Conservation (phyloP, 2,797 vertebrate species). For the Xiphophorus birchmanni region DNA sequence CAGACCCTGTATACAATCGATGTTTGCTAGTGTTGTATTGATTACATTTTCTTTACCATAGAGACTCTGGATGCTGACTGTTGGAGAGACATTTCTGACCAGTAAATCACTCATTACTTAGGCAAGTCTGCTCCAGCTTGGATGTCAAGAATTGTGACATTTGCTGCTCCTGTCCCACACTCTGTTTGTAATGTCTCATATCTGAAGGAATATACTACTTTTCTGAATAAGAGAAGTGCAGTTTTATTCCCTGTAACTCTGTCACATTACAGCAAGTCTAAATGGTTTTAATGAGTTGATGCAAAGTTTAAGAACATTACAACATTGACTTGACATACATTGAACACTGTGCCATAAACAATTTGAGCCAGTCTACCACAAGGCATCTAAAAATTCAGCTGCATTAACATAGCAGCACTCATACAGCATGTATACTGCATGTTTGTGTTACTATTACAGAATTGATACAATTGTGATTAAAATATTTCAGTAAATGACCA, state of each 20-base stretch:
- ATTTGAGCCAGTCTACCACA: neutral
- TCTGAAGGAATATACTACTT: neutral
- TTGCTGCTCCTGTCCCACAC: neutral
- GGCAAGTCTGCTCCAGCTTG: neutral
- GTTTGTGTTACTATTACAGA: neutral
- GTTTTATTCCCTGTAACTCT: neutral
- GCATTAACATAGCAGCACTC: neutral
- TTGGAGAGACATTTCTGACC: neutral
- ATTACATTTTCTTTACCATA: neutral
- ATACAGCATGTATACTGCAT: neutral
- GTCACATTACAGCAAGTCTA: neutral
- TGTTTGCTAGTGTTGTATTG: neutral
- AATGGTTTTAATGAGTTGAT: neutral
- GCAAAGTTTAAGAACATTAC: neutral
- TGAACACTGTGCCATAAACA: neutral
- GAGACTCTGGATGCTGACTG: neutral
- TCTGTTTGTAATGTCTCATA: neutral
- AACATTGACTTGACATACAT: neutral
- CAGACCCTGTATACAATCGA: neutral
- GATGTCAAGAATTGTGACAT: neutral
- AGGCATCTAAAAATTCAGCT: neutral
- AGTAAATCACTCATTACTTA: neutral
- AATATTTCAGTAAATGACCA: no score
- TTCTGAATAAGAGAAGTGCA: neutral
- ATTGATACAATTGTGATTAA: neutral